Percentiles rank a stretch among this genome's conserved stretches.
These are phyloP conservation scores for Choristoneura rosaceana DNA, from an alignment of 2,888 invertebrate genomes.

Conservation along the genomic window DNA sequence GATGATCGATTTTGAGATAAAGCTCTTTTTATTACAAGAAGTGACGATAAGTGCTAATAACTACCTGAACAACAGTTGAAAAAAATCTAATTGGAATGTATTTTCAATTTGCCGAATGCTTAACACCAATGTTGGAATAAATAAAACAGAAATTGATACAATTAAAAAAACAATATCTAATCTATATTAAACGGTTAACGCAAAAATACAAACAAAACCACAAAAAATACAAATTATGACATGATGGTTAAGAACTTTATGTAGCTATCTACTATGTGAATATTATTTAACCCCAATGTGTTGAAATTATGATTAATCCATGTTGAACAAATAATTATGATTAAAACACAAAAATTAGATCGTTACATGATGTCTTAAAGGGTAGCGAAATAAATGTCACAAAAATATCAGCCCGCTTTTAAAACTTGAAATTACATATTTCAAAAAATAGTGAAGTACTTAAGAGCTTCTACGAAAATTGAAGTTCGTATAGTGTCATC, in stretches of 20 bases:
- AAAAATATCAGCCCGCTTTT: background rate
- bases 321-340: background rate
- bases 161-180: background rate
- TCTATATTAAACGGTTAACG: conserved; percentile 21
- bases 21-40: no score
- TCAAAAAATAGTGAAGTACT: no score
- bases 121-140: background rate
- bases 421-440: background rate
- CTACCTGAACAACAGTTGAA: background rate
- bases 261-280: background rate
- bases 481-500: no score
- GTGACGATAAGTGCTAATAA: no score
- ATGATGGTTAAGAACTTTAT: background rate
- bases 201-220: conserved; percentile 28
- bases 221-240: conserved; percentile 13
- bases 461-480: background rate
- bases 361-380: background rate
- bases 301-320: background rate
- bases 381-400: background rate
- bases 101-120: background rate
- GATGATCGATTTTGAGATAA: no score
- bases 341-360: background rate
- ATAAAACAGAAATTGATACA: background rate
- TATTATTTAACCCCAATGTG: no score
- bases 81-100: background rate